Evolutionary conservation across 2,113 vertebrate species (phyloP).

Genomic region (Grammomys surdaster): DNA sequence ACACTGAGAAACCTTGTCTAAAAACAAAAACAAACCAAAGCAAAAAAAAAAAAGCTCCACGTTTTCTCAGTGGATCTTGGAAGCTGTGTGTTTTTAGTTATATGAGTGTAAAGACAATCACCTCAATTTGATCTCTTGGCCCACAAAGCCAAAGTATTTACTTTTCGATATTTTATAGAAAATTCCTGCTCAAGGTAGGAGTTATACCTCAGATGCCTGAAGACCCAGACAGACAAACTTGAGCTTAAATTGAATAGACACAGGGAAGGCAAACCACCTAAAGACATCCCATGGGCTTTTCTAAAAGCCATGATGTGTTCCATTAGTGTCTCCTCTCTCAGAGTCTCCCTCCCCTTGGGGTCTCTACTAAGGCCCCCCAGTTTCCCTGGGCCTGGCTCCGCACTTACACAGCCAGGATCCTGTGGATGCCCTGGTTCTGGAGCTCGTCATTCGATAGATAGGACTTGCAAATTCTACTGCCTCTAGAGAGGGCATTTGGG

Average conservation of each 20-base stretch:
- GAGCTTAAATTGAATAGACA: neutral
- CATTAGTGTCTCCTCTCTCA: neutral
- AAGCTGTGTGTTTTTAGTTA: neutral
- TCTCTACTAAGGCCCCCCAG: neutral
- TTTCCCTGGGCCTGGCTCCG: neutral
- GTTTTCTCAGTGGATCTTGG: neutral
- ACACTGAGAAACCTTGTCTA: neutral
- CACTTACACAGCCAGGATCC: neutral
- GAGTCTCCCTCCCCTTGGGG: neutral
- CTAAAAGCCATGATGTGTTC: neutral
- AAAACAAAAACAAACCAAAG: neutral
- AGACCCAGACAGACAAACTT: neutral
- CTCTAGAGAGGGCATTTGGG: neutral
- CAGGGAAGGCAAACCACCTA: neutral
- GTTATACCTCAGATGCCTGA: neutral
- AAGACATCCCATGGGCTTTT: neutral
- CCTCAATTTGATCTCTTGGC: neutral
- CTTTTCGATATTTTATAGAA: neutral
- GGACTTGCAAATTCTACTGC: neutral
- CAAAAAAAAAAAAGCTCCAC: too few species aligned
- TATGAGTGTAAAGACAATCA: rapidly evolving
- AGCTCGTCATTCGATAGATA: neutral
- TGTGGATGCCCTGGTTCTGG: neutral
- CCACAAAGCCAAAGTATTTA: neutral
- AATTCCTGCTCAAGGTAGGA: neutral